Conservation (phyloP, 2,113 vertebrate genomes). For the Microcebus griseorufus region DNA sequence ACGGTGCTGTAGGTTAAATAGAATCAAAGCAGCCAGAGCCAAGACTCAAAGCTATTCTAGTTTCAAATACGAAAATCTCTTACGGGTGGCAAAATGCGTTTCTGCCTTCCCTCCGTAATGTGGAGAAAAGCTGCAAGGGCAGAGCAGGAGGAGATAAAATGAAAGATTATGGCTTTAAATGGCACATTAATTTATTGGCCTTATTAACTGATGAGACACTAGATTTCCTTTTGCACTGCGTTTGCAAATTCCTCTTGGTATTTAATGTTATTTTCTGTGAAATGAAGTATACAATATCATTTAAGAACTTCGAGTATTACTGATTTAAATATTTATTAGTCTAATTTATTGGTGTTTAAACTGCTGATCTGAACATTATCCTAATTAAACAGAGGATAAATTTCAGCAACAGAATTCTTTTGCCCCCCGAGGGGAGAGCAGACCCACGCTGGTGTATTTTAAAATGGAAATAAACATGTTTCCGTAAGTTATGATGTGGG, state of each 20-base stretch:
- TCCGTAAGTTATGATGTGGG: neutral
- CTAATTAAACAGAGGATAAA: conserved; percentile 77
- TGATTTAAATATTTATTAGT: conserved; percentile 81
- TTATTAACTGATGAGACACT: conserved; percentile 58
- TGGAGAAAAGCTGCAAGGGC: conserved; percentile 11
- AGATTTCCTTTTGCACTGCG: conserved; percentile 55
- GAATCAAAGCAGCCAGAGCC: neutral
- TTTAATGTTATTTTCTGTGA: conserved; percentile 73
- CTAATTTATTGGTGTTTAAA: conserved; percentile 81
- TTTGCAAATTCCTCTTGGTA: conserved; percentile 72
- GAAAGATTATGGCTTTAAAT: neutral
- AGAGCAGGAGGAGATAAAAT: conserved; percentile 4
- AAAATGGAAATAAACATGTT: conserved; percentile 55
- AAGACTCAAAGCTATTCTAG: neutral
- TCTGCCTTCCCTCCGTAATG: neutral
- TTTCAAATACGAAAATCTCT: neutral
- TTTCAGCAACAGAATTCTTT: conserved; percentile 66
- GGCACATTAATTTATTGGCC: conserved; percentile 47
- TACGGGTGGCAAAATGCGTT: neutral
- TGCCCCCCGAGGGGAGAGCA: conserved; percentile 20
- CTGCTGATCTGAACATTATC: conserved; percentile 76
- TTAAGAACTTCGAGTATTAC: conserved; percentile 77
- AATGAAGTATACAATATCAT: conserved; percentile 78
- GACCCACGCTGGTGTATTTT: conserved; percentile 30
- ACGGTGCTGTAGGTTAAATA: neutral